phyloP scores from a whole-genome alignment of 2,113 vertebrate species.

The Pachyramphus minor region DNA sequence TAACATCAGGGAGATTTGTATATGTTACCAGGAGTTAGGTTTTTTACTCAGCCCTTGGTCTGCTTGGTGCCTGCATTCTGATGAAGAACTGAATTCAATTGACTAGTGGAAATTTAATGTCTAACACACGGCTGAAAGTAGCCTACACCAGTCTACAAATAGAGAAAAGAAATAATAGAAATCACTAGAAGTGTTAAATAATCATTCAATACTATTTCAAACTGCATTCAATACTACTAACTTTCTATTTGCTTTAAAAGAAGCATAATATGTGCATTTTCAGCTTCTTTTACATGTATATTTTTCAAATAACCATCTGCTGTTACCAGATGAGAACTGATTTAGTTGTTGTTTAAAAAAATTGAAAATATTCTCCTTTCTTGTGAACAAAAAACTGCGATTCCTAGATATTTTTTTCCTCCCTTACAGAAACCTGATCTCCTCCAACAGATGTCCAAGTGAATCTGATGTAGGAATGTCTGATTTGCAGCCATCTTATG shows the following conservation, averaged over 20 bases:
- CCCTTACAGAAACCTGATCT: neutral
- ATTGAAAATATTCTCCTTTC: neutral
- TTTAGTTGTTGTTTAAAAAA: neutral
- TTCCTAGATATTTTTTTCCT: neutral
- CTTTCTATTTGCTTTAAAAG: neutral
- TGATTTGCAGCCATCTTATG: neutral
- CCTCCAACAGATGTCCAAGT: neutral
- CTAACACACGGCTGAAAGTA: neutral
- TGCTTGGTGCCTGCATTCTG: neutral
- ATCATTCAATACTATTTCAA: neutral
- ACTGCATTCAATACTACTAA: neutral
- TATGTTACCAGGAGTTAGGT: neutral
- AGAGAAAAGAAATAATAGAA: neutral
- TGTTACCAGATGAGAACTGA: neutral
- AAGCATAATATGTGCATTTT: neutral
- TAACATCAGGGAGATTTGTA: neutral
- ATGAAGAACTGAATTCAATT: neutral
- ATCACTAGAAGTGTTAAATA: neutral
- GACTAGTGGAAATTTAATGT: neutral
- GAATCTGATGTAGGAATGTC: neutral
- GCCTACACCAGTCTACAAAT: accelerated
- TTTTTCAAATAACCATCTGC: neutral
- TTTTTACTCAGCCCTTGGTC: neutral
- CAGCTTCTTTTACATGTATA: neutral
- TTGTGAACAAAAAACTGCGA: neutral